Evolutionary conservation across 2,113 vertebrate species (phyloP).

Genomic region (Elachura formosa): DNA sequence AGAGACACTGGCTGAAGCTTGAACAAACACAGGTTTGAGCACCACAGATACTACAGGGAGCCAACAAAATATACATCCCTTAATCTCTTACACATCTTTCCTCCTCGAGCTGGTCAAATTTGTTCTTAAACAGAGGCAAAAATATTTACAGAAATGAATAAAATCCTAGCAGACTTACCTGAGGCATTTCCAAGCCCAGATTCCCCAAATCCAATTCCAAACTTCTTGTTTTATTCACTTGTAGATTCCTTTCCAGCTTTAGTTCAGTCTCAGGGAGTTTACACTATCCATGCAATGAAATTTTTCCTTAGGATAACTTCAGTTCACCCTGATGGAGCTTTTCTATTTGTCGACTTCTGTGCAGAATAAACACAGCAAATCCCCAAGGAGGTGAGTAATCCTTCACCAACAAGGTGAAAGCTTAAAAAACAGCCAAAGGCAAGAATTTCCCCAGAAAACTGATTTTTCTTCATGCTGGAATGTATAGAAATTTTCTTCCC

Average conservation of each 20-base stretch:
- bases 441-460: neutral
- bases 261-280: conserved; percentile 67
- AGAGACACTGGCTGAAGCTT: neutral
- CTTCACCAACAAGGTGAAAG: neutral
- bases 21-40: neutral
- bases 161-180: conserved; percentile 75
- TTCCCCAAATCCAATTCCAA: conserved; percentile 80
- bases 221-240: conserved; percentile 79
- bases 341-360: conserved; percentile 58
- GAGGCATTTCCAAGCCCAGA: conserved; percentile 96
- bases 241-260: conserved; percentile 81
- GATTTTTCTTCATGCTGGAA: neutral
- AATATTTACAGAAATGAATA: neutral
- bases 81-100: neutral
- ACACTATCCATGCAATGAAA: conserved; percentile 68
- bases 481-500: neutral
- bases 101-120: neutral
- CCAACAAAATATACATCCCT: neutral
- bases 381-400: neutral
- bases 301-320: conserved; percentile 63
- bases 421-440: neutral
- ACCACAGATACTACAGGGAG: neutral
- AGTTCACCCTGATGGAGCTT: conserved; percentile 54
- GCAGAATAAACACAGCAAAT: conserved; percentile 58
- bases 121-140: neutral